phyloP scores from a whole-genome alignment of 1,140 invertebrate species.

The Cardiocondyla obscurior region DNA sequence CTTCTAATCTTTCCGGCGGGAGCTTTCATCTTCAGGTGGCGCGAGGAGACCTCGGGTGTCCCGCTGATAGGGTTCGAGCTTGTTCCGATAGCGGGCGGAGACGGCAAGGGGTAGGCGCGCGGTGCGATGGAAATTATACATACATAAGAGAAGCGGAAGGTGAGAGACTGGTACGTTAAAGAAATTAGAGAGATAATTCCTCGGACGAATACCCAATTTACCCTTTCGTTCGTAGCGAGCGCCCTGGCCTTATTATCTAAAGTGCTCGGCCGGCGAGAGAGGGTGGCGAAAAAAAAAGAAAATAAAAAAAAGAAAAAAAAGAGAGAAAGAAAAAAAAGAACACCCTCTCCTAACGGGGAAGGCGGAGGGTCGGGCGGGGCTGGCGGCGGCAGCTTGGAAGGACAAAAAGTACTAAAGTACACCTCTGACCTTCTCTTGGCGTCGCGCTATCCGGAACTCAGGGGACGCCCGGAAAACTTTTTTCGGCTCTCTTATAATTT shows the following conservation, averaged over 20 bases:
- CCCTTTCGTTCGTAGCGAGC: constrained; percentile 79
- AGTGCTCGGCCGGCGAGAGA: constrained; percentile 79
- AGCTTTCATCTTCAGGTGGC: constrained; percentile 64
- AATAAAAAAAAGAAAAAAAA: too few relatives aligned
- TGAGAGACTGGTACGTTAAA: constrained; percentile 78
- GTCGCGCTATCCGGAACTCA: constrained; percentile 48
- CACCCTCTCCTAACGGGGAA: constrained; percentile 63
- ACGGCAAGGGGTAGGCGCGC: constrained; percentile 4
- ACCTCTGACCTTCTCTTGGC: constrained; percentile 59
- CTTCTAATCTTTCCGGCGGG: constrained; percentile 53
- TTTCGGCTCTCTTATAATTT: constrained; percentile 70
- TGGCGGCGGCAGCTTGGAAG: constrained; percentile 51
- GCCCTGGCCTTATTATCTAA: constrained; percentile 84
- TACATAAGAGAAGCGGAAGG: constrained; percentile 71
- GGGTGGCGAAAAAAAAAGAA: constrained; percentile 39
- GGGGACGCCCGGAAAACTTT: constrained; percentile 58
- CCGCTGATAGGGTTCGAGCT: constrained; percentile 57
- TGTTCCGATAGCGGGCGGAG: neutral
- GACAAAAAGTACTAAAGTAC: constrained; percentile 73
- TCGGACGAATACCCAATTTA: constrained; percentile 84
- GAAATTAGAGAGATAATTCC: constrained; percentile 85
- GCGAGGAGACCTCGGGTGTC: constrained; percentile 17
- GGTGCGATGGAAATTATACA: constrained; percentile 69
- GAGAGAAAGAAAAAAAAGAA: constrained; percentile 49
- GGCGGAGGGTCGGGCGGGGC: constrained; percentile 51